phyloP scores from a whole-genome alignment of 2,888 invertebrate genomes.

The Melanchra persicariae region DNA sequence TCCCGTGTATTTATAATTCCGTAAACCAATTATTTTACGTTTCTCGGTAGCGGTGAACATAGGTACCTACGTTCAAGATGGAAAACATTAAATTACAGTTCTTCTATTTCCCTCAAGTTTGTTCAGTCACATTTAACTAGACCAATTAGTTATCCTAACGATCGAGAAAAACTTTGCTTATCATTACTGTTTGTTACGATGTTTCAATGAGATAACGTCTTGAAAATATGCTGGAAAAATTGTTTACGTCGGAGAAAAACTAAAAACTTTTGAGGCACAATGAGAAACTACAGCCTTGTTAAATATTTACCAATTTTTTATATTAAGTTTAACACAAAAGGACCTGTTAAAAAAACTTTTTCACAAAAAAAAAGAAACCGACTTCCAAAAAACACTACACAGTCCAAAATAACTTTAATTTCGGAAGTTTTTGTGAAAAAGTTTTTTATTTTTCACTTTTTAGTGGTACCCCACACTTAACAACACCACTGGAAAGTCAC shows the following conservation, averaged over 20 bases:
- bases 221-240: not conserved
- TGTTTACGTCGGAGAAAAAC: not conserved
- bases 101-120: not conserved
- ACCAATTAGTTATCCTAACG: constrained; percentile 14
- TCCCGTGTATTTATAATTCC: constrained; percentile 35
- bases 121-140: constrained; percentile 17
- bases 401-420: too few relatives aligned
- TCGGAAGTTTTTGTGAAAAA: too few relatives aligned
- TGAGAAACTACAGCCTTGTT: not conserved
- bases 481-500: too few relatives aligned
- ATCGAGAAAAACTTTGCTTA: constrained; percentile 7
- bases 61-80: constrained; percentile 7
- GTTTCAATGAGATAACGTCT: constrained; percentile 8
- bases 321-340: too few relatives aligned
- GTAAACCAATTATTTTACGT: constrained; percentile 25
- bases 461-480: too few relatives aligned
- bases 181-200: constrained; percentile 14
- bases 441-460: too few relatives aligned
- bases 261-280: not conserved
- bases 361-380: not conserved
- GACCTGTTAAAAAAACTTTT: too few relatives aligned
- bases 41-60: constrained; percentile 4
- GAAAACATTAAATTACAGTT: constrained; percentile 12
- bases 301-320: not conserved
- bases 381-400: too few relatives aligned